Conservation (phyloP, 2,888 invertebrate genomes). For the Pasiphila rectangulata region DNA sequence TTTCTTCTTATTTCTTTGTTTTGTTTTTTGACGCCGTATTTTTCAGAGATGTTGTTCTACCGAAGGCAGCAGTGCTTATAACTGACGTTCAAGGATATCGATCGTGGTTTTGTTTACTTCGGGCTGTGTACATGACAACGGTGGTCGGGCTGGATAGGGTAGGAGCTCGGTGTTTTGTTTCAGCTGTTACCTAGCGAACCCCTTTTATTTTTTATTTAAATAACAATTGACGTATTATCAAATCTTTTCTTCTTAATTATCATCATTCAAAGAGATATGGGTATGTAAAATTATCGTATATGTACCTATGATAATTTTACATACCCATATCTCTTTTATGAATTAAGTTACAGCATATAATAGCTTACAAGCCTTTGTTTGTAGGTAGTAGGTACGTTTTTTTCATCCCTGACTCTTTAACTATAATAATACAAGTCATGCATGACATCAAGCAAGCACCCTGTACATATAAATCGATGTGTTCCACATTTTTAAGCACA, state of each 20-base stretch:
- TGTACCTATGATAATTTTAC: too few species aligned
- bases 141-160: constrained; percentile 57
- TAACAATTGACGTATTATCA: too few species aligned
- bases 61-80: constrained; percentile 62
- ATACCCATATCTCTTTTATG: too few species aligned
- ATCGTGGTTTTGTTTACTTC: constrained; percentile 74
- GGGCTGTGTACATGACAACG: constrained; percentile 78
- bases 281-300: too few species aligned
- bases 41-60: constrained; percentile 37
- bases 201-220: too few species aligned
- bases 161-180: constrained; percentile 30
- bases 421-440: constrained; percentile 5
- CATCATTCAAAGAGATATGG: too few species aligned
- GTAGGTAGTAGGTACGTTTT: too few species aligned
- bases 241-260: background rate
- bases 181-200: too few species aligned
- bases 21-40: constrained; percentile 3
- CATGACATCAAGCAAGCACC: constrained; percentile 3
- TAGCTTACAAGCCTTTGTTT: too few species aligned
- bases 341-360: too few species aligned
- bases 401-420: background rate
- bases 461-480: constrained; percentile 2
- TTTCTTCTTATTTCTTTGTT: too few species aligned
- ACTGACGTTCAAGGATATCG: constrained; percentile 63
- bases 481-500: background rate